A percentile compares a stretch with the other conserved stretches of the same genome.
These are phyloP conservation scores for Mesocentrotus franciscanus DNA, from an alignment of 53 echinoderm and acorn worm genomes.

Conservation along the genomic window DNA sequence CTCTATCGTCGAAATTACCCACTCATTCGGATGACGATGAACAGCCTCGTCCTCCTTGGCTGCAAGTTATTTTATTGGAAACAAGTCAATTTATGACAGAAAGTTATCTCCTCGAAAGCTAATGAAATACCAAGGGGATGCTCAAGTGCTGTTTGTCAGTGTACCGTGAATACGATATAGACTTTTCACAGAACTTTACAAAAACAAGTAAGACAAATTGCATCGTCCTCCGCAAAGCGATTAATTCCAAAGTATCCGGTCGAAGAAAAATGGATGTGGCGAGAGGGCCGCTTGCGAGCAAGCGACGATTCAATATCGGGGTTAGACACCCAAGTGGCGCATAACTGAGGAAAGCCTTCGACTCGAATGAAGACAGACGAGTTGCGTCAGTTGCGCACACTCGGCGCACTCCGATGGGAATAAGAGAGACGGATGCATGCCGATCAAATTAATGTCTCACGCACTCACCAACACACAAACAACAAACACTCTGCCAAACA, in stretches of 20 bases:
- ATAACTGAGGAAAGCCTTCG: slow-evolving; percentile 30
- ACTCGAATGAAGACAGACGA: slow-evolving; percentile 52
- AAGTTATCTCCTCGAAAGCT: background rate
- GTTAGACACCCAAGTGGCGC: slow-evolving; percentile 26
- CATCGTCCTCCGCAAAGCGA: slow-evolving; percentile 11
- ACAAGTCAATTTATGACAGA: background rate
- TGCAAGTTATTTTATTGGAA: background rate
- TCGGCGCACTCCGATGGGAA: slow-evolving; percentile 41
- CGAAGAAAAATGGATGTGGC: background rate
- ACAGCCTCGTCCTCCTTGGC: background rate
- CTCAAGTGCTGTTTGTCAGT: background rate
- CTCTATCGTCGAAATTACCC: slow-evolving; percentile 7
- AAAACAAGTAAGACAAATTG: slow-evolving; percentile 46
- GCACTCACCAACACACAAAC: slow-evolving; percentile 39
- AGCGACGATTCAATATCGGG: background rate
- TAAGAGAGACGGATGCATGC: background rate
- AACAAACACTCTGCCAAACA: background rate
- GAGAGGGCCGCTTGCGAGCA: background rate
- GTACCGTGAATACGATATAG: background rate
- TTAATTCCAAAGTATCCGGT: slow-evolving; percentile 45
- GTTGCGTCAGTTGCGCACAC: slow-evolving; percentile 40
- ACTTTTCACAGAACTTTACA: slow-evolving; percentile 23
- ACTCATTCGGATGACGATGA: slow-evolving; percentile 1
- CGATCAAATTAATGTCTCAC: slow-evolving; percentile 42
- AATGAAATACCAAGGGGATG: background rate